Evolutionary conservation across 35 echinoderm and acorn worm genomes (phyloP).

Genomic region (Lytechinus variegatus): DNA sequence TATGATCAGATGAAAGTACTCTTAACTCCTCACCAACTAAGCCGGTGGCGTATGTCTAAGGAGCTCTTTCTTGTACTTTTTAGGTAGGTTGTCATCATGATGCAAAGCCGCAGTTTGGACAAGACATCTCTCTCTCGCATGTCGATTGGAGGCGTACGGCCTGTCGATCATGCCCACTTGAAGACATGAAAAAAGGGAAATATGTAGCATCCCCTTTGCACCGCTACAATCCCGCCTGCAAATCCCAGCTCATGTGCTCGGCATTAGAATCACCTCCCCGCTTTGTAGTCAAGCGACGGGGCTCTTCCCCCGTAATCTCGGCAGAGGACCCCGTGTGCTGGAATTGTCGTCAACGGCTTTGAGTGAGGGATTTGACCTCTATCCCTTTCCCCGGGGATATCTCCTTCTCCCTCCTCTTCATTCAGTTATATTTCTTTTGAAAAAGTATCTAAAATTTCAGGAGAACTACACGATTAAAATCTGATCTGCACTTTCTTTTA

Average conservation of each 20-base stretch:
- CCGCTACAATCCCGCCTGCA: background rate
- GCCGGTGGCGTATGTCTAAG: background rate
- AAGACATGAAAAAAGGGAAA: constrained; percentile 4
- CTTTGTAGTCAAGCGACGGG: constrained; percentile 28
- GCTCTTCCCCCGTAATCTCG: constrained; percentile 34
- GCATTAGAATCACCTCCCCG: constrained; percentile 29
- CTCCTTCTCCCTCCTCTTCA: background rate
- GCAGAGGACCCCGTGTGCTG: constrained; percentile 23
- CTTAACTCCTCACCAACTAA: background rate
- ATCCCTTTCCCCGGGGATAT: background rate
- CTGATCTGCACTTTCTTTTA: too few species aligned
- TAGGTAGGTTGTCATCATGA: constrained; percentile 4
- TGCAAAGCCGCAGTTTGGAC: constrained; percentile 26
- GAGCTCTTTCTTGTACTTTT: background rate
- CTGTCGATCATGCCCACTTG: constrained; percentile 28
- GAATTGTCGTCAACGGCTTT: constrained; percentile 41
- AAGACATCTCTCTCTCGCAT: constrained; percentile 34
- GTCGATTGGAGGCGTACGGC: background rate
- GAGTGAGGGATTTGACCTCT: constrained; percentile 5
- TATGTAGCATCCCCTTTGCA: background rate
- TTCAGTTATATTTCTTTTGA: background rate
- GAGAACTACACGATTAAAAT: background rate
- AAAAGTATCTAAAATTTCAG: background rate
- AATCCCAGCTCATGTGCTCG: constrained; percentile 25
- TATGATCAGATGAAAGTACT: background rate